These are phyloP conservation scores for Lysandra coridon DNA, from an alignment of 2,888 invertebrate genomes.

Conservation along the genomic window DNA sequence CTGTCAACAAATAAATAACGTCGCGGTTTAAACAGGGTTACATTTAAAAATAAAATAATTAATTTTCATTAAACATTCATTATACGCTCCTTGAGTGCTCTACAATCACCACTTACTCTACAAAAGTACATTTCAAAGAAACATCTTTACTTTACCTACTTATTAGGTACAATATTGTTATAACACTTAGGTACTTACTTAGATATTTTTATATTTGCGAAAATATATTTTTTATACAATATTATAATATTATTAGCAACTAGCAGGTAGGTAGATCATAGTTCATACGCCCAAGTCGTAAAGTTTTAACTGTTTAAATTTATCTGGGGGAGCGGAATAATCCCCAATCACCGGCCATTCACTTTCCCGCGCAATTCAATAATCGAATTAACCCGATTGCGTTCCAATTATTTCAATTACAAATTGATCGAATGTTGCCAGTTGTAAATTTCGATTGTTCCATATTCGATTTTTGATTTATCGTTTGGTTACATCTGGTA, in stretches of 20 bases:
- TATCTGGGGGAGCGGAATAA: conserved; percentile 17
- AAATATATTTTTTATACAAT: no score
- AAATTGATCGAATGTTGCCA: conserved; percentile 72
- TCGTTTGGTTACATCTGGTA: conserved; percentile 64
- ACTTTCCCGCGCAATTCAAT: conserved; percentile 34
- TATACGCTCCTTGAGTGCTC: background rate
- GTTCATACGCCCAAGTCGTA: background rate
- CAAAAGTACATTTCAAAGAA: no score
- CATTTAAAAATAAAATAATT: background rate
- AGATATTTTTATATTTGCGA: no score
- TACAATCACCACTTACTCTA: no score
- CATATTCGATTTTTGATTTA: conserved; percentile 59
- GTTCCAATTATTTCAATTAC: conserved; percentile 64
- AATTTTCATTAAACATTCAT: conserved; percentile 2
- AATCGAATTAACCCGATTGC: conserved; percentile 45
- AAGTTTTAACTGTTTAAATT: conserved; percentile 24
- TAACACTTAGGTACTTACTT: no score
- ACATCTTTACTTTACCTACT: no score
- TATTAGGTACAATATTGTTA: no score
- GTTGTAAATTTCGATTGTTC: conserved; percentile 63
- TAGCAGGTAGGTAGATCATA: no score
- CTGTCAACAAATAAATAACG: conserved; percentile 37
- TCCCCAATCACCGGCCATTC: conserved; percentile 41
- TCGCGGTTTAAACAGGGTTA: background rate
- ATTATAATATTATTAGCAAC: no score